Base-by-base conservation (phyloP, 2,113 vertebrate genomes). In the Boleophthalmus pectinirostris region DNA sequence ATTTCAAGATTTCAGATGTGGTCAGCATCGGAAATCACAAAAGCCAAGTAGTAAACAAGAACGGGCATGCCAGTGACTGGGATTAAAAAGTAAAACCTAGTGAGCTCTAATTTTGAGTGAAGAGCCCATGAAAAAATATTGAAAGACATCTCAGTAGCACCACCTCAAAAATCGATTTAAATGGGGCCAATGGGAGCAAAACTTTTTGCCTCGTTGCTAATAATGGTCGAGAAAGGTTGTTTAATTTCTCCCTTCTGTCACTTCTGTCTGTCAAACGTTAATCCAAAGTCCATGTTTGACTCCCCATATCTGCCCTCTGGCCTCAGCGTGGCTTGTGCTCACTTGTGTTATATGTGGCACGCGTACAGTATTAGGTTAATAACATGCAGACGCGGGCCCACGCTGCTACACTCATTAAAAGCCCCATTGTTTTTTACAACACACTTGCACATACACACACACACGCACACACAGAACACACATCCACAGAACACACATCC, bases 321-420 rank as follows among this genome's bases (percentile, higher is more conserved):
- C 35, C 38, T 77, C 24, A 5, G 49, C 29, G 67, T 57, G 75
- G 68, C 66, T 70, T 65, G 38, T 43, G 38, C 38, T 43, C 38
- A 43, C 38, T 43, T 43, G 75, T 24, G 6, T 72, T 25, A 9
- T 47, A 74, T 53, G 81, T 74, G 92, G 85, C 90, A 91, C 85
- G 70, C 47, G 90, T 86, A 87, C 83, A 80, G 84, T 84, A 86
- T 90, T 86, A 88, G 71, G 78, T 84, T 91, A 82, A 92, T 85
- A 58, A 70, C 47, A 83, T 86, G 82, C 87, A 78, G 77, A 79
- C 72, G n/a, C 20, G 5, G 75, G 83, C 70, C 65, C 45, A 45
- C 68, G 46, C 65, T 60, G 82, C 82, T 73, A 69, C 78, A 65
- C 87, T 90, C 83, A 92, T 94, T 90, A 91, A 72, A 79, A 29